Evolutionary conservation across 2,888 invertebrate genomes (phyloP).

Genomic region (Pandemis corylana): DNA sequence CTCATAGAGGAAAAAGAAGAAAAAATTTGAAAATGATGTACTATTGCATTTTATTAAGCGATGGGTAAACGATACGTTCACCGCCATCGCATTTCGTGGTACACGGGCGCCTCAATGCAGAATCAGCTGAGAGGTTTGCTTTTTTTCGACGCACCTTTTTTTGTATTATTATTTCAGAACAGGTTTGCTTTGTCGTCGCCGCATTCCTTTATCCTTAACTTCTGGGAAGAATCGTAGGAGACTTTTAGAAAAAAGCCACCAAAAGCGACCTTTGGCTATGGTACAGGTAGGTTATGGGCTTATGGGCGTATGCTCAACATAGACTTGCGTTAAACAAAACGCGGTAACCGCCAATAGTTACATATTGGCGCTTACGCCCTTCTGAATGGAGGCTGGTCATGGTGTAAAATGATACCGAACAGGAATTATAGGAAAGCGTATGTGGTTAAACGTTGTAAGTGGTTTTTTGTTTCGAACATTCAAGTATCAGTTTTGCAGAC

Average conservation of each 20-base stretch:
- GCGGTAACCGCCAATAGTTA: constrained; percentile 5
- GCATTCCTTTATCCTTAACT: constrained; percentile 44
- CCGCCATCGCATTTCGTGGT: constrained; percentile 43
- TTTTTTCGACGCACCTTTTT: constrained; percentile 47
- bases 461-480: constrained; percentile 19
- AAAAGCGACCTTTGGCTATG: constrained; percentile 40
- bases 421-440: constrained; percentile 34
- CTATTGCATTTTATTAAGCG: constrained; percentile 11
- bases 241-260: constrained; percentile 32
- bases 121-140: constrained; percentile 52
- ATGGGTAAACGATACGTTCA: constrained; percentile 35
- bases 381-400: constrained; percentile 19
- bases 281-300: constrained; percentile 37
- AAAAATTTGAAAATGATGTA: not conserved
- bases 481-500: not conserved
- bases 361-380: constrained; percentile 11
- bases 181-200: constrained; percentile 45
- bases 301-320: constrained; percentile 36
- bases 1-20: not conserved
- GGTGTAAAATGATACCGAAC: constrained; percentile 37
- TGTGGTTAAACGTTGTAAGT: constrained; percentile 27
- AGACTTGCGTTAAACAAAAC: not conserved
- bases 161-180: constrained; percentile 47
- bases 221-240: constrained; percentile 42
- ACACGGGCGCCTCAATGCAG: constrained; percentile 51